These are phyloP conservation scores for Drosophila falleni DNA, from an alignment of 2,888 invertebrate genomes.

Conservation along the genomic window DNA sequence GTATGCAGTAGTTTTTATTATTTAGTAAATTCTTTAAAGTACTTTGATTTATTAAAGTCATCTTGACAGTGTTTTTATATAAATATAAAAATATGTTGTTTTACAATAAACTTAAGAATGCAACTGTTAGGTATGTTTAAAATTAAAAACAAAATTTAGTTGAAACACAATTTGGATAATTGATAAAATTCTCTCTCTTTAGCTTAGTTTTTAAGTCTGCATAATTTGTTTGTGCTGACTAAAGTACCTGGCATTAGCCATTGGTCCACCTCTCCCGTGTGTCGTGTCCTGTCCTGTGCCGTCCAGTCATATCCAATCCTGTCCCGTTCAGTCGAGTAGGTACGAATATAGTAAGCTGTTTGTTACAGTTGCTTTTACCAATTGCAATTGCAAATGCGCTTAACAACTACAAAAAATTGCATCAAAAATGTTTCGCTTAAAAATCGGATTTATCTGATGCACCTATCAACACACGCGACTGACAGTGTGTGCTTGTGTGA, in stretches of 20 bases:
- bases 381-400: constrained; percentile 44
- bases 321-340: constrained; percentile 1
- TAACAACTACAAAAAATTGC: constrained; percentile 13
- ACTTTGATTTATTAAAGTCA: too few species aligned
- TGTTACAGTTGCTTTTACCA: constrained; percentile 25
- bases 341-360: constrained; percentile 30
- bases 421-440: constrained; percentile 47
- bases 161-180: too few species aligned
- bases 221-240: not conserved
- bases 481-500: constrained; percentile 7
- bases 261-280: not conserved
- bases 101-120: too few species aligned
- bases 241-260: not conserved
- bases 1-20: too few species aligned
- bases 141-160: too few species aligned
- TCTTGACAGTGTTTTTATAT: too few species aligned
- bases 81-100: too few species aligned
- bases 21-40: too few species aligned
- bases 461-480: constrained; percentile 44
- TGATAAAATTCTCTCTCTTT: not conserved
- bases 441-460: constrained; percentile 73
- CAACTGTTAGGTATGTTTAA: too few species aligned
- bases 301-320: constrained; percentile 5
- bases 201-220: not conserved
- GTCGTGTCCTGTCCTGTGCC: not conserved